phyloP scores from a whole-genome alignment of 1,140 invertebrate genomes.

The Mizuhopecten yessoensis region DNA sequence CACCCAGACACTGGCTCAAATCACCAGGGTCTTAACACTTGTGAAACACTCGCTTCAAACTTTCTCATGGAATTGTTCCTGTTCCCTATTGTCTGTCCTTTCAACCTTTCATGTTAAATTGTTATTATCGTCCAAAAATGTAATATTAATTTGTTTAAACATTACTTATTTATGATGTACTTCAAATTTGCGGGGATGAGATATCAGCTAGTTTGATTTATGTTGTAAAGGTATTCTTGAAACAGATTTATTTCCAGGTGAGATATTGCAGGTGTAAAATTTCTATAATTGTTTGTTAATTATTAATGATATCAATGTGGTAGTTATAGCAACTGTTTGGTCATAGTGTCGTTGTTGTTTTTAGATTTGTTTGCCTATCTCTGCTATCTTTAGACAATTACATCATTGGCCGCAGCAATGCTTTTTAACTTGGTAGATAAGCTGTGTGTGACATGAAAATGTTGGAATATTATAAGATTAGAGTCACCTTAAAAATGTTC shows the following conservation, averaged over 20 bases:
- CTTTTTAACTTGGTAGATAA: too few species aligned
- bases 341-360: not conserved
- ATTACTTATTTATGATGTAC: constrained; percentile 13
- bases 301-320: not conserved
- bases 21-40: not conserved
- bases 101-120: not conserved
- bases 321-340: not conserved
- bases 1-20: not conserved
- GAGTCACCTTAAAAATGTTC: too few species aligned
- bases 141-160: constrained; percentile 23
- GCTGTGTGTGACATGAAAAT: too few species aligned
- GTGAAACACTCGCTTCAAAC: not conserved
- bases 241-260: constrained; percentile 15
- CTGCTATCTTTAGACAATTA: not conserved
- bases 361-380: not conserved
- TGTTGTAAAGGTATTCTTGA: not conserved
- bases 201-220: not conserved
- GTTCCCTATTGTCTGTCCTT: not conserved
- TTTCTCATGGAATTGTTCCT: not conserved
- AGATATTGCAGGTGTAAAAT: constrained; percentile 25
- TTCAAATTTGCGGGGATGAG: not conserved
- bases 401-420: not conserved
- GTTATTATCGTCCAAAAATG: not conserved
- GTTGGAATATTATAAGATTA: too few species aligned
- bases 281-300: not conserved